Base-by-base conservation (phyloP, 2,113 vertebrate genomes). In the Aegithalos caudatus region DNA sequence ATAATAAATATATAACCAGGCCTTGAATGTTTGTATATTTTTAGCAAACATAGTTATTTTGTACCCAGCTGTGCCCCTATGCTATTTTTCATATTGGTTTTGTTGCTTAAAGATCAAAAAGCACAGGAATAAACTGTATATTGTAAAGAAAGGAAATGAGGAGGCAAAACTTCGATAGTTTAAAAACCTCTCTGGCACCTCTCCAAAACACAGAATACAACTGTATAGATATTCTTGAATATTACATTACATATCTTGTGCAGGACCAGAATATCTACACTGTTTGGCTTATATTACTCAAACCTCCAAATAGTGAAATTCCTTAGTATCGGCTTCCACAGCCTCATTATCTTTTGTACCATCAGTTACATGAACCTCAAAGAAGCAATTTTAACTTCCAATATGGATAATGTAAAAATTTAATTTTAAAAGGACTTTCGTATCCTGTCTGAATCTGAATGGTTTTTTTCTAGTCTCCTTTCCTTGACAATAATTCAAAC, bases 91-190 rank as follows among this genome's bases (percentile, higher is more conserved):
- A 90, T 95, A 77, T 82, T 86, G 82, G 56, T 95, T 92, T 95
- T 86, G 38, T 94, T 95, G 70, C 62, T 65, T 78, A 88, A 95
- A 95, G 93, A 95, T 95, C 93, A 96, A 97, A 96, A 95, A 92
- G 85, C 78, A 62, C 54, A 82, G 42, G 66, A 86, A 73, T 80
- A 96, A 91, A 96, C 85, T 53, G 64, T 95, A 74, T 73, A 92
- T 92, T 94, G 86, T 92, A 97, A 95, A 96, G 84, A 95, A 96
- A 97, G 92, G 84, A 96, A 96, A 97, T 93, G 95, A 98, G 93
- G 91, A 96, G 90, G 85, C 84, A 95, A 96, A 96, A 96, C 67
- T 96, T 92, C 37, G 76, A 96, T 96, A 96, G 96, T 90, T 95
- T 93, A 92, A 97, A 98, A 97, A 95, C 94, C 84, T 95, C 78